Evolutionary conservation across 2,113 vertebrate genomes (phyloP), one percentile per base, ranked within the genome.

Genomic region (Peromyscus californicus): DNA sequence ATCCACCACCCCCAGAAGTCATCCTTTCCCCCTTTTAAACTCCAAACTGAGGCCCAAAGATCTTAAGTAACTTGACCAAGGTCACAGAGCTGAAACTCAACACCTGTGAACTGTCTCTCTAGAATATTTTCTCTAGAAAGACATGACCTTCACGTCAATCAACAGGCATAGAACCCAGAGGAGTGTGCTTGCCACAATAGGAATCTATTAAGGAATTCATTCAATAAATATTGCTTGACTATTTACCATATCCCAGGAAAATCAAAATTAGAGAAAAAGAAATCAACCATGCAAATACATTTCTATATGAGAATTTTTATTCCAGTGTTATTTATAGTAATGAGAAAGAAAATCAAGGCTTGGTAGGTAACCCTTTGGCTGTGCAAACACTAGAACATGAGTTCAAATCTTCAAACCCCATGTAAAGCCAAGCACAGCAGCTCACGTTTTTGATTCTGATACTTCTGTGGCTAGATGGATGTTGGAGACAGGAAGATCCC

Each of bases 141-240:
- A 45, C 19, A 45, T 78, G 51, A 51, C n/a, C 51, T 93, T 70
- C 26, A 13, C 31, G 63, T 72, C 42, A 9, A 1, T 54, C 39
- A 69, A 4, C 0, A 78, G 6, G n/a, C 78, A 36, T 19, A 78
- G 39, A 42, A 13, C 48, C 39, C 33, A 8, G 78, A 45, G 9
- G 69, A 63, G 15, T 36, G n/a, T 85, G 45, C 67, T 65, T 59
- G 26, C 9, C 69, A 42, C 3, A 84, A 72, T 21, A 57, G 31
- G 93, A 89, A 67, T 94, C 24, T 57, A 15, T 84, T 79, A 72
- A 88, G 87, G 67, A 42, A 45, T 65, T 96, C 65, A 93, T 76
- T 54, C 48, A 22, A 57, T 76, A 91, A 88, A 48, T 75, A 45
- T 17, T 74, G 51, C 92, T 67, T 89, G 74, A 87, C 26, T 67